phyloP scores from a whole-genome alignment of 2,888 invertebrate genomes.

The Cryptocheilus praepositus region DNA sequence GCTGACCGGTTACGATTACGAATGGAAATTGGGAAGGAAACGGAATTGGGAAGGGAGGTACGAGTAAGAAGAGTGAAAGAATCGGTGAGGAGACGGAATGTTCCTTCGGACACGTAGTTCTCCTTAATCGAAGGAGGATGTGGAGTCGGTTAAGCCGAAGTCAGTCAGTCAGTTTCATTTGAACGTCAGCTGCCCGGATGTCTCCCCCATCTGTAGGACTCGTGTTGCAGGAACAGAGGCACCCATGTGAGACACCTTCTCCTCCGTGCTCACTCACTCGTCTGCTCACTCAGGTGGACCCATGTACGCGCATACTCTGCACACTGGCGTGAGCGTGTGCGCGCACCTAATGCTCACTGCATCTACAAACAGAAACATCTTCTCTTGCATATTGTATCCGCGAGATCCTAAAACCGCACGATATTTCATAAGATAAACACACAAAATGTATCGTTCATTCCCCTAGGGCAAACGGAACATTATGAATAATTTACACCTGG shows the following conservation, averaged over 20 bases:
- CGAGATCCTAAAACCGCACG: too few species aligned
- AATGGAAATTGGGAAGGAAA: too few species aligned
- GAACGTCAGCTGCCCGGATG: slow-evolving; percentile 75
- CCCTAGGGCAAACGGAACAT: not conserved
- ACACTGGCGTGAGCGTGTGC: slow-evolving; percentile 42
- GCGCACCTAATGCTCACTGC: not conserved
- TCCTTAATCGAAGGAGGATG: slow-evolving; percentile 74
- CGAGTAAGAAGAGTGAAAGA: too few species aligned
- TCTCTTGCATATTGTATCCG: too few species aligned
- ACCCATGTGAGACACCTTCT: slow-evolving; percentile 75
- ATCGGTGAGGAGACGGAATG: not conserved
- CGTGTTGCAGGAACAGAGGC: slow-evolving; percentile 72
- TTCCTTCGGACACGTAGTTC: slow-evolving; percentile 70
- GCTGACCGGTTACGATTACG: too few species aligned
- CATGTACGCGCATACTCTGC: slow-evolving; percentile 51
- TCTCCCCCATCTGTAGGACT: slow-evolving; percentile 74
- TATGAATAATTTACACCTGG: slow-evolving; percentile 50
- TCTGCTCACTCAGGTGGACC: slow-evolving; percentile 68
- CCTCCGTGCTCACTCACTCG: slow-evolving; percentile 63
- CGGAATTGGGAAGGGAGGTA: too few species aligned
- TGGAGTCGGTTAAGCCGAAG: slow-evolving; percentile 75
- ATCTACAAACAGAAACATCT: slow-evolving; percentile 13
- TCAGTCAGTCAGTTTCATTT: slow-evolving; percentile 73
- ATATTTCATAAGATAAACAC: too few species aligned
- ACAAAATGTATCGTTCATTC: too few species aligned